These are phyloP conservation scores for Microdon myrmicae DNA, from an alignment of 2,888 invertebrate genomes.

Conservation along the genomic window DNA sequence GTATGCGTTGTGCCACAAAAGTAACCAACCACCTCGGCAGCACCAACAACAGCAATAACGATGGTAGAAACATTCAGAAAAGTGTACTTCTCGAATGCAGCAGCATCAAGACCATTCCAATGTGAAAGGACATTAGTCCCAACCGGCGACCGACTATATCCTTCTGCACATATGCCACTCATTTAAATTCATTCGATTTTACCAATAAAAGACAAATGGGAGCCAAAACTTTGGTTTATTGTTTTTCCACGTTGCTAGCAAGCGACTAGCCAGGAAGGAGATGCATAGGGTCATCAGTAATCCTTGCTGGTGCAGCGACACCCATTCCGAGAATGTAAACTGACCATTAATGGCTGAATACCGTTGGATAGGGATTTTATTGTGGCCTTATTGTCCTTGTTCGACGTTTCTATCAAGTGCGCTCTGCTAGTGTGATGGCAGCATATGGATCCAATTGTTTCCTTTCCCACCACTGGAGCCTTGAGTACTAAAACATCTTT, in stretches of 20 bases:
- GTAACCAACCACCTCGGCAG: conserved; percentile 11
- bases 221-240: conserved; percentile 54
- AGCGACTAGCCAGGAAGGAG: conserved; percentile 16
- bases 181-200: conserved; percentile 54
- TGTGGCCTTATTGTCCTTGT: conserved; percentile 47
- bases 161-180: conserved; percentile 53
- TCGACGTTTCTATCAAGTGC: conserved; percentile 24
- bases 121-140: conserved; percentile 45
- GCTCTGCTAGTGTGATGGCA: conserved; percentile 4
- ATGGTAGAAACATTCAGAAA: too few species aligned
- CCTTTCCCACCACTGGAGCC: conserved; percentile 31
- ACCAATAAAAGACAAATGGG: conserved; percentile 55
- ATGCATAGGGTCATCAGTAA: conserved; percentile 14
- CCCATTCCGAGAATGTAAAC: conserved; percentile 54
- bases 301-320: conserved; percentile 46
- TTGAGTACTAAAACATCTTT: conserved; percentile 48
- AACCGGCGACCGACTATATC: conserved; percentile 52
- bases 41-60: conserved; percentile 19
- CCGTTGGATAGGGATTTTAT: conserved; percentile 50
- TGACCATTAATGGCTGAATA: conserved; percentile 53
- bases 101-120: conserved; percentile 2
- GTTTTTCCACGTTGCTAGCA: conserved; percentile 54
- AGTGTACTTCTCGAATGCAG: too few species aligned
- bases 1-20: conserved; percentile 32
- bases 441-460: conserved; percentile 37